Base-by-base conservation (phyloP, 2,113 vertebrate genomes). In the Pholis gunnellus region DNA sequence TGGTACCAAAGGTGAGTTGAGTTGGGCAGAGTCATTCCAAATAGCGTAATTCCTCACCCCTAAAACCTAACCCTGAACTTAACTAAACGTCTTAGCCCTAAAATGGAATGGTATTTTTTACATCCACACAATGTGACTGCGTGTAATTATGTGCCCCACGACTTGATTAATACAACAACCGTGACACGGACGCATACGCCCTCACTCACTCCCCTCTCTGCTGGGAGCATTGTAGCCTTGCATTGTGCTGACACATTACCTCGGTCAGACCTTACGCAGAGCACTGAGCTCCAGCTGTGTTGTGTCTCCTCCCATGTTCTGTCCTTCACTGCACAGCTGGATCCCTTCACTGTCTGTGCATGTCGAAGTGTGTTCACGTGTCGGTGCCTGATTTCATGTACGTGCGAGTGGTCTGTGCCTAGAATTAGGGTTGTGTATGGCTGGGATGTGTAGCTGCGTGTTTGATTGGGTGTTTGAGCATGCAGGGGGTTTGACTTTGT, bases 271-370 rank as follows among this genome's bases (percentile, higher is more conserved):
- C 44, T 65, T 74, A 34, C 5, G 20, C 29, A 73, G 69, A 64
- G 74, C 70, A 54, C 73, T 61, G 42, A 5, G 44, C 66, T 77
- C 82, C 91, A 92, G 92, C 91, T 93, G 93, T 72, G 81, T 80
- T 31, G 0, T 75, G 81, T 94, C 91, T 89, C 91, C 90, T 89
- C 91, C 91, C 83, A 54, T 79, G 64, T 66, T 70, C 79, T 60
- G 75, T 83, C 69, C 78, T 83, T 92, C 75, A 67, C 70, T 59
- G 68, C 83, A 75, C 93, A 94, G 93, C 91, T 92, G 92, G 78
- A 75, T 66, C 67, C 36, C 77, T 69, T 94, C 91, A 89, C 71
- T 20, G 60, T 64, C 69, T 72, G 44, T 48, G 63, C 48, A 42
- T 63, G 22, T 34, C 18, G 9, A 63, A 67, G 68, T 78, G 60